A percentile compares a stretch with the other conserved stretches of the same genome.
Evolutionary conservation across 1,140 invertebrate genomes (phyloP).

Genomic region (Drosophila sulfurigaster): DNA sequence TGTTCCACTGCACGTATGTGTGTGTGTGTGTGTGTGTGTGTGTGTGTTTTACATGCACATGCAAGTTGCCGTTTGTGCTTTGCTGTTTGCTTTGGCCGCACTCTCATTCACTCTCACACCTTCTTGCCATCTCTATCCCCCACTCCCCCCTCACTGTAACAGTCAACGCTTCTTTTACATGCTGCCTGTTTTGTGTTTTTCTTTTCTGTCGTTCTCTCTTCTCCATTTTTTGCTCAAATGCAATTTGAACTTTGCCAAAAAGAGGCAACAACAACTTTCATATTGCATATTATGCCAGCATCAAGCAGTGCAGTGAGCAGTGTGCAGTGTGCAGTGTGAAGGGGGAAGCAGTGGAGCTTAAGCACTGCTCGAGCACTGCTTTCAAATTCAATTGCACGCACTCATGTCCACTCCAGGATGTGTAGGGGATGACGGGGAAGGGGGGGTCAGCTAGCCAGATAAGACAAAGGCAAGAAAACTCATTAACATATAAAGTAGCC

Average conservation of each 20-base stretch:
- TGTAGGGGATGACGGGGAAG: neutral
- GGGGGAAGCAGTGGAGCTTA: neutral
- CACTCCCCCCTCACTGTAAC: slow-evolving; percentile 32
- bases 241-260: slow-evolving; percentile 68
- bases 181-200: slow-evolving; percentile 31
- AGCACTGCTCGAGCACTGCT: slow-evolving; percentile 47
- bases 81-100: slow-evolving; percentile 41
- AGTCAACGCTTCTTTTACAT: slow-evolving; percentile 49
- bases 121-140: neutral
- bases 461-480: slow-evolving; percentile 59
- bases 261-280: slow-evolving; percentile 28
- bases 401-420: slow-evolving; percentile 54
- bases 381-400: slow-evolving; percentile 69
- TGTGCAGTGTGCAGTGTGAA: neutral
- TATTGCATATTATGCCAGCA: slow-evolving; percentile 55
- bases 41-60: neutral
- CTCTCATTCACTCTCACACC: neutral
- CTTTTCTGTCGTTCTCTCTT: slow-evolving; percentile 45
- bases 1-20: slow-evolving; percentile 39
- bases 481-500: slow-evolving; percentile 78
- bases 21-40: neutral
- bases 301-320: neutral
- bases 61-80: slow-evolving; percentile 37
- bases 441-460: slow-evolving; percentile 11
- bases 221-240: slow-evolving; percentile 56